Conservation (phyloP, 2,888 invertebrate species). For the Cerastis leucographa region DNA sequence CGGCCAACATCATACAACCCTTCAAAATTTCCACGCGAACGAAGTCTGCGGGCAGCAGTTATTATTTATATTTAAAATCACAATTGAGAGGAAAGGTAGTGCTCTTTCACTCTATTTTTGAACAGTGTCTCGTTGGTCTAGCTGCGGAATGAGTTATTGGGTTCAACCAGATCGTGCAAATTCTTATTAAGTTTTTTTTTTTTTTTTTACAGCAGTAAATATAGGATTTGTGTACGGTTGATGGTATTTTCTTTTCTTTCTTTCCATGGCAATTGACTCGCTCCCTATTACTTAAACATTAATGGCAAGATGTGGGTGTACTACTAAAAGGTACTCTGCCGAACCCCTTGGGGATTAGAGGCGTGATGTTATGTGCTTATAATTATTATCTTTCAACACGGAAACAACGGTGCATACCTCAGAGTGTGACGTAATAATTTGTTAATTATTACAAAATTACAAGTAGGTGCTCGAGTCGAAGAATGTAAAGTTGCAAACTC, state of each 20-base stretch:
- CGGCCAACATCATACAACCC: no score
- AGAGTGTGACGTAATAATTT: conserved; percentile 34
- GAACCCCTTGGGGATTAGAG: neutral
- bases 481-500: conserved; percentile 19
- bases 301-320: neutral
- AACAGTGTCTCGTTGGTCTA: neutral
- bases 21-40: no score
- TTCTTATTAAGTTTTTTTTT: no score
- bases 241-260: neutral
- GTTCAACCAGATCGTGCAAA: neutral
- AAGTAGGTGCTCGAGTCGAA: conserved; percentile 2
- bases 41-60: no score
- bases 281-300: neutral
- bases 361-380: neutral
- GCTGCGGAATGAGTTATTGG: neutral
- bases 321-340: neutral
- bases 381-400: conserved; percentile 1
- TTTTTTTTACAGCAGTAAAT: no score
- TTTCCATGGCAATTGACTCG: neutral
- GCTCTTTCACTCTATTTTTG: no score
- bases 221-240: neutral
- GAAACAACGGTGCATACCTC: conserved; percentile 21
- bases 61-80: no score
- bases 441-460: conserved; percentile 20
- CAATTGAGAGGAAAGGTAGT: no score